These are phyloP conservation scores for Stomatorhinus ivindoensis DNA, from an alignment of 2,113 vertebrate species.

Conservation along the genomic window DNA sequence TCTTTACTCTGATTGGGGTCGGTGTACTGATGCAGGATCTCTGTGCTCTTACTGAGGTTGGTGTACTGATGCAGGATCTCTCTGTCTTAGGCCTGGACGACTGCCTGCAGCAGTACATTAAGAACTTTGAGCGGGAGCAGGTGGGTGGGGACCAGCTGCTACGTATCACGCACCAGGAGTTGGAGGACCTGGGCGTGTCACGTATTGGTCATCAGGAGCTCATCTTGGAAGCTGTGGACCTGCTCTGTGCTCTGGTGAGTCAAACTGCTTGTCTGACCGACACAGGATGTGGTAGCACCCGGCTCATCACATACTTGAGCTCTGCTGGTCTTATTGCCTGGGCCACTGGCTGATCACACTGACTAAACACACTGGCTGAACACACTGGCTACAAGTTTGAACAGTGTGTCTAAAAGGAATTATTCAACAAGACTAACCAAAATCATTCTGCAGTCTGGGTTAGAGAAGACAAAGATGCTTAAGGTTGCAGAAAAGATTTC, in stretches of 20 bases:
- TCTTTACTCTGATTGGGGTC: background rate
- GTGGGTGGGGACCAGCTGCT: slow-evolving; percentile 66
- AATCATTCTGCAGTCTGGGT: background rate
- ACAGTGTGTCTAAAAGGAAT: background rate
- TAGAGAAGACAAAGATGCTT: background rate
- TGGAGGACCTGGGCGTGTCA: slow-evolving; percentile 67
- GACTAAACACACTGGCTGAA: background rate
- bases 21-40: background rate
- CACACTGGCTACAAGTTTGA: background rate
- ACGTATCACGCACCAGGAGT: slow-evolving; percentile 69
- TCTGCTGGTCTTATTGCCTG: background rate
- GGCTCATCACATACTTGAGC: background rate
- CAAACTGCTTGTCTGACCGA: slow-evolving; percentile 5
- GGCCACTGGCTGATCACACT: background rate
- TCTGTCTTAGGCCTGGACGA: slow-evolving; percentile 55
- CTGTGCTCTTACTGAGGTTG: background rate
- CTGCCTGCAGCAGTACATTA: slow-evolving; percentile 70
- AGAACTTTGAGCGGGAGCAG: slow-evolving; percentile 66
- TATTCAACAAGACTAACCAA: too few relatives aligned
- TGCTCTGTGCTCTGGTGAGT: slow-evolving; percentile 67
- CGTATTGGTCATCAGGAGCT: slow-evolving; percentile 69
- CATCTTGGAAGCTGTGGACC: slow-evolving; percentile 65
- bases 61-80: background rate
- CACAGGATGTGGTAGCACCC: background rate
- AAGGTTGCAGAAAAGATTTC: background rate